phyloP scores from a whole-genome alignment of 2,113 vertebrate genomes.

The Leptobrachium leishanense region DNA sequence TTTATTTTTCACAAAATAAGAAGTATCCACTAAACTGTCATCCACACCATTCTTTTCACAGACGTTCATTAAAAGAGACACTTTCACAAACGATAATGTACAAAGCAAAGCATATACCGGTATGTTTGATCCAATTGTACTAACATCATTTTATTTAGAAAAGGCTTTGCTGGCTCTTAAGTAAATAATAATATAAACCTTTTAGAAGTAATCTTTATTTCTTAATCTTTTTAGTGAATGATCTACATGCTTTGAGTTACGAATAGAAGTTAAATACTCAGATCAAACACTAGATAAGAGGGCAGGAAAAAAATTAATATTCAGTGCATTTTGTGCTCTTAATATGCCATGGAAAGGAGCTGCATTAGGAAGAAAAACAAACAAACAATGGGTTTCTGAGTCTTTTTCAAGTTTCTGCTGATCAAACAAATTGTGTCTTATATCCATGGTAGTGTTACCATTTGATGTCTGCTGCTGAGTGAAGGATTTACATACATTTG shows the following conservation, averaged over 20 bases:
- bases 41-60: too few species aligned
- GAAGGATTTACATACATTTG: conserved; percentile 43
- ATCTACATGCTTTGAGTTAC: neutral
- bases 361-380: conserved; percentile 14
- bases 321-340: neutral
- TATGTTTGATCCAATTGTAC: neutral
- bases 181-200: neutral
- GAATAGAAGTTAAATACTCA: neutral
- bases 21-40: too few species aligned
- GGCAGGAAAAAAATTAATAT: neutral
- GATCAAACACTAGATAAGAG: conserved; percentile 23
- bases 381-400: conserved; percentile 13
- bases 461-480: conserved; percentile 43
- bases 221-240: neutral
- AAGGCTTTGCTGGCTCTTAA: neutral
- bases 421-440: conserved; percentile 24
- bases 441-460: neutral
- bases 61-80: too few species aligned
- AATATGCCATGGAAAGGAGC: conserved; percentile 2
- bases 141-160: neutral
- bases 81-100: too few species aligned
- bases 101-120: too few species aligned
- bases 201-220: neutral
- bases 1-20: too few species aligned
- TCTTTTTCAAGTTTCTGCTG: conserved; percentile 32